Conservation (phyloP, 2,113 vertebrate species). For the Cynoglossus semilaevis region DNA sequence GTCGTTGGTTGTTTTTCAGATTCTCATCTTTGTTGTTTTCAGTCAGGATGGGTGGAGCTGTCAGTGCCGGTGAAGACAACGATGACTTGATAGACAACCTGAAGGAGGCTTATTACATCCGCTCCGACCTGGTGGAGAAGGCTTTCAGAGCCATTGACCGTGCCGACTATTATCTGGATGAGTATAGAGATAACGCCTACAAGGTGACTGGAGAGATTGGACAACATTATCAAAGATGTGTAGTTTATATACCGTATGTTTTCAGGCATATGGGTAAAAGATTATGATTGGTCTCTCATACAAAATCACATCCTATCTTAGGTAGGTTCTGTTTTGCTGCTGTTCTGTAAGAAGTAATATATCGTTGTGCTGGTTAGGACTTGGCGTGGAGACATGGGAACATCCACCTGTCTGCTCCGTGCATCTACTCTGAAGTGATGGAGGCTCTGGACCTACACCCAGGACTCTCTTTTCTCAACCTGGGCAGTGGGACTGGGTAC, state of each 20-base stretch:
- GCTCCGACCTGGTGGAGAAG: constrained; percentile 90
- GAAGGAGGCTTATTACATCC: constrained; percentile 96
- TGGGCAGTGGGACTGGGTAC: constrained; percentile 96
- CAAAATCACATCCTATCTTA: background rate
- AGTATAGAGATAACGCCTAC: constrained; percentile 95
- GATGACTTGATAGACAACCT: constrained; percentile 96
- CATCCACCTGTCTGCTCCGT: constrained; percentile 95
- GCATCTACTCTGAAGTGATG: constrained; percentile 99
- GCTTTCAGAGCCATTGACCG: constrained; percentile 93
- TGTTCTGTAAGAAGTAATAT: background rate
- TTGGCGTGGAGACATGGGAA: constrained; percentile 96
- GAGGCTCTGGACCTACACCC: constrained; percentile 94
- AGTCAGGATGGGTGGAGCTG: constrained; percentile 90
- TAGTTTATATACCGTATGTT: no score
- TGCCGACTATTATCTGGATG: constrained; percentile 96
- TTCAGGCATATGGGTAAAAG: no score
- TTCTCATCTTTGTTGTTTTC: constrained; percentile 5
- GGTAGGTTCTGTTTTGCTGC: background rate
- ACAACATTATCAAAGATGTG: background rate
- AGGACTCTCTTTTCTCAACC: constrained; percentile 92
- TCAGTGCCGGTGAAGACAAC: constrained; percentile 96
- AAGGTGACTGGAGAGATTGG: constrained; percentile 65
- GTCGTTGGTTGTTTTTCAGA: no score
- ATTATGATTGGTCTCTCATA: no score
- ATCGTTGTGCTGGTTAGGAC: constrained; percentile 64